A percentile compares a stretch with the other conserved stretches of the same genome.
phyloP scores from a whole-genome alignment of 2,797 vertebrate species.

The Bufotes viridis region DNA sequence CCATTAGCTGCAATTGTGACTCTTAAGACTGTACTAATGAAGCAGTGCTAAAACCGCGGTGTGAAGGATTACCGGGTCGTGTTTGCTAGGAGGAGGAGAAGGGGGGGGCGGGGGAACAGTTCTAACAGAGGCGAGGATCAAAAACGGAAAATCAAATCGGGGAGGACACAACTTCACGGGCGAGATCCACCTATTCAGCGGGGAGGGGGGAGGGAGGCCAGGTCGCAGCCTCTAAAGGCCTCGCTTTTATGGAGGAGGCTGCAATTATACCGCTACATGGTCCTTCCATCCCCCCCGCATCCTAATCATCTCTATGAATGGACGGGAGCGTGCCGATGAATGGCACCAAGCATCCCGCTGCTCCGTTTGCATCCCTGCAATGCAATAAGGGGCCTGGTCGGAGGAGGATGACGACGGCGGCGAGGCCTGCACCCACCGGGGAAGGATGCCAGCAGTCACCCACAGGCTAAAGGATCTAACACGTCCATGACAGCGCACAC shows the following conservation, averaged over 20 bases:
- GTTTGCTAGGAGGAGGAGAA: background rate
- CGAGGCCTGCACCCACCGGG: conserved; percentile 1
- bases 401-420: background rate
- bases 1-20: background rate
- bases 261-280: background rate
- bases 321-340: too few species aligned
- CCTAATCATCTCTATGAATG: background rate
- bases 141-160: too few species aligned
- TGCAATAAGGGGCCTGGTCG: background rate
- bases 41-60: conserved; percentile 70
- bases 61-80: conserved; percentile 67
- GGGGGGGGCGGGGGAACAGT: too few species aligned
- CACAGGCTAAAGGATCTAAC: background rate
- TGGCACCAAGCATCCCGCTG: too few species aligned
- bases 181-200: conserved; percentile 22
- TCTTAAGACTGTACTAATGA: conserved; percentile 68
- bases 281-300: background rate
- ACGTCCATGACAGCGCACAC: background rate
- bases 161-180: too few species aligned
- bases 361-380: background rate
- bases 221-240: conserved; percentile 42
- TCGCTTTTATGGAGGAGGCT: conserved; percentile 24
- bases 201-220: conserved; percentile 37
- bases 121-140: too few species aligned
- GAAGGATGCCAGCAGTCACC: background rate